Percentiles rank a stretch among this genome's conserved stretches.
Conservation (phyloP, 1,140 invertebrate species). For the Spodoptera frugiperda region DNA sequence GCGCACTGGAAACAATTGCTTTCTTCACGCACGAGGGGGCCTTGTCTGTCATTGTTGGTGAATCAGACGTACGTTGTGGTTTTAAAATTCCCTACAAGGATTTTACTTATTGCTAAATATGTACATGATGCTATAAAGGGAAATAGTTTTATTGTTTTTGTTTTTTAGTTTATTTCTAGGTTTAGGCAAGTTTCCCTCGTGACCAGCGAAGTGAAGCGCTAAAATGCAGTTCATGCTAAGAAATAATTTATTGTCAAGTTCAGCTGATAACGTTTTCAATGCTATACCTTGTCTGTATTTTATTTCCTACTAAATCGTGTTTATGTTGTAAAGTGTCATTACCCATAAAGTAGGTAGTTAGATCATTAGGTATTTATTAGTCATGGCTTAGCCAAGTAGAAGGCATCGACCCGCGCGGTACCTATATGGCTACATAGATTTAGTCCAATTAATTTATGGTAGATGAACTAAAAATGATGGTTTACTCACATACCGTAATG, state of each 20-base stretch:
- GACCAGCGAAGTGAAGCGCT: no score
- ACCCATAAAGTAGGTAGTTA: background rate
- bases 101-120: background rate
- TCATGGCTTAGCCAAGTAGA: no score
- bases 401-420: no score
- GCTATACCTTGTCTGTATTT: conserved; percentile 4
- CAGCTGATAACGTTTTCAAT: conserved; percentile 24
- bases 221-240: background rate
- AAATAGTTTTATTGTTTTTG: no score
- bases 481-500: no score
- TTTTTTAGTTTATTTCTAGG: no score
- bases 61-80: background rate
- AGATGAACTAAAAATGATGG: no score
- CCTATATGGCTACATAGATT: no score
- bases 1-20: conserved; percentile 41
- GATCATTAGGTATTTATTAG: background rate
- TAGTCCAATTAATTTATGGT: no score
- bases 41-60: background rate
- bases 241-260: background rate
- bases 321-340: background rate
- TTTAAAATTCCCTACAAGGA: background rate
- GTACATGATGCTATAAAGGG: no score
- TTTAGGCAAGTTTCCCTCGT: no score
- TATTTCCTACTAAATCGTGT: conserved; percentile 14
- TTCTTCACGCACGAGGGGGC: conserved; percentile 25